Evolutionary conservation across 2,888 invertebrate genomes (phyloP).

Genomic region (Pyrocoelia pectoralis): DNA sequence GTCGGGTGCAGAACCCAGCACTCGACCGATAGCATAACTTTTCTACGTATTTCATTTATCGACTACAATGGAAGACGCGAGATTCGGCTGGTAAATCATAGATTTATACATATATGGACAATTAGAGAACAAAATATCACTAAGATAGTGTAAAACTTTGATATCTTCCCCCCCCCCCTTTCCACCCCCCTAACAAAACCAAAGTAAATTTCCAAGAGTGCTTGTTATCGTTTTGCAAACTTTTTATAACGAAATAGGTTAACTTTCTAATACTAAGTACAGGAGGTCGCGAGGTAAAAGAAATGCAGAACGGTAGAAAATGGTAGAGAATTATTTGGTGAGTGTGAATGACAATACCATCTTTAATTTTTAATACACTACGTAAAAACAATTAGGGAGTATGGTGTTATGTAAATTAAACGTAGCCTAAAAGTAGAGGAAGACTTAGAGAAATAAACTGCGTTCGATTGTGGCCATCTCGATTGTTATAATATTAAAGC

Average conservation of each 20-base stretch:
- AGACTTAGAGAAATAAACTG: conserved; percentile 29
- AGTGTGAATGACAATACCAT: conserved; percentile 37
- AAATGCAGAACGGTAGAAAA: conserved; percentile 9
- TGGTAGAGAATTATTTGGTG: conserved; percentile 32
- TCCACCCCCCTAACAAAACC: conserved; percentile 22
- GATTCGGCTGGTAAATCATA: conserved; percentile 38
- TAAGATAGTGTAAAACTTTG: conserved; percentile 41
- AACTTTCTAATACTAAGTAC: conserved; percentile 27
- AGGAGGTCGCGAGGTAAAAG: conserved; percentile 15
- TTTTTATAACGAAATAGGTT: conserved; percentile 30
- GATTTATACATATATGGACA: conserved; percentile 40
- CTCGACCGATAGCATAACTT: conserved; percentile 46
- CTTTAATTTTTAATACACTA: conserved; percentile 28
- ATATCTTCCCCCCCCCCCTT: conserved; percentile 39
- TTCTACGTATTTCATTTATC: background rate
- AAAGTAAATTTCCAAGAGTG: conserved; percentile 31
- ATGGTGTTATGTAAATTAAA: conserved; percentile 34
- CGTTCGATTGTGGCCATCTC: background rate
- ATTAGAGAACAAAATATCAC: conserved; percentile 24
- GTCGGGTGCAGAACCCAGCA: conserved; percentile 60
- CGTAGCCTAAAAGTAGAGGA: conserved; percentile 45
- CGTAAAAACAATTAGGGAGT: conserved; percentile 24
- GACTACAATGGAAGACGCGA: conserved; percentile 32
- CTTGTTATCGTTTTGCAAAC: conserved; percentile 35
- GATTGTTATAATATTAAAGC: conserved; percentile 2